Evolutionary conservation across 1,140 invertebrate genomes (phyloP).

Genomic region (Pseudobourletiella spinata): DNA sequence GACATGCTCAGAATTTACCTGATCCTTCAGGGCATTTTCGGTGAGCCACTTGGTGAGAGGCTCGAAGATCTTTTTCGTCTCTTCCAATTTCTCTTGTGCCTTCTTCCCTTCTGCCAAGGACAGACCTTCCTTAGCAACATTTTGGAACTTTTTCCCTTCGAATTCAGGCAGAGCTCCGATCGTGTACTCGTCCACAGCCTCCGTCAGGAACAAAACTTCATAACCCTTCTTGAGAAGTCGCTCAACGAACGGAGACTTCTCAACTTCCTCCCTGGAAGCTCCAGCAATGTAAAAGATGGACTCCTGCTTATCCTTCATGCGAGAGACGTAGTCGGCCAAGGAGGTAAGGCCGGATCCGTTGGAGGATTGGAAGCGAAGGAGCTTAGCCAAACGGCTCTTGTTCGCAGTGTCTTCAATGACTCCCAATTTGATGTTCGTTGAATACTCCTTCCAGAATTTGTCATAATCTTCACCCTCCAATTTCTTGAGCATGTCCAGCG

Average conservation of each 20-base stretch:
- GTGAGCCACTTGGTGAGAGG: constrained; percentile 85
- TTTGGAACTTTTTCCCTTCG: constrained; percentile 99
- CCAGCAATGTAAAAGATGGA: constrained; percentile 97
- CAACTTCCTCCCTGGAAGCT: constrained; percentile 67
- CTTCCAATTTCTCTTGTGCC: constrained; percentile 72
- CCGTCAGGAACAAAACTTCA: constrained; percentile 90
- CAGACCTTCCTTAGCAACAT: constrained; percentile 97
- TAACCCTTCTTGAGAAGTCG: constrained; percentile 85
- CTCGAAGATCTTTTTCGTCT: constrained; percentile 71
- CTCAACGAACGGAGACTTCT: constrained; percentile 92
- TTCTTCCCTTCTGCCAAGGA: constrained; percentile 70
- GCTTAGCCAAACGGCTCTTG: constrained; percentile 85
- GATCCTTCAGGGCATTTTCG: constrained; percentile 74
- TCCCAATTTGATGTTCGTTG: constrained; percentile 95
- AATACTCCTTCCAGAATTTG: constrained; percentile 98
- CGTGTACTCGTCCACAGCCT: constrained; percentile 97
- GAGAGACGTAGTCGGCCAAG: constrained; percentile 78
- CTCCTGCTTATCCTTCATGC: constrained; percentile 97
- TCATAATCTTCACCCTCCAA: constrained; percentile 82
- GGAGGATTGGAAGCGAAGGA: constrained; percentile 82
- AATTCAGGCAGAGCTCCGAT: constrained; percentile 97
- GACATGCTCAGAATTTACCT: too few relatives aligned
- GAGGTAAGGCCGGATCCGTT: constrained; percentile 55
- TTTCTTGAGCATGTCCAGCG: constrained; percentile 97
- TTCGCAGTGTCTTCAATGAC: constrained; percentile 97